phyloP scores from a whole-genome alignment of 1,140 invertebrate genomes.

The Lepidurus couesii region DNA sequence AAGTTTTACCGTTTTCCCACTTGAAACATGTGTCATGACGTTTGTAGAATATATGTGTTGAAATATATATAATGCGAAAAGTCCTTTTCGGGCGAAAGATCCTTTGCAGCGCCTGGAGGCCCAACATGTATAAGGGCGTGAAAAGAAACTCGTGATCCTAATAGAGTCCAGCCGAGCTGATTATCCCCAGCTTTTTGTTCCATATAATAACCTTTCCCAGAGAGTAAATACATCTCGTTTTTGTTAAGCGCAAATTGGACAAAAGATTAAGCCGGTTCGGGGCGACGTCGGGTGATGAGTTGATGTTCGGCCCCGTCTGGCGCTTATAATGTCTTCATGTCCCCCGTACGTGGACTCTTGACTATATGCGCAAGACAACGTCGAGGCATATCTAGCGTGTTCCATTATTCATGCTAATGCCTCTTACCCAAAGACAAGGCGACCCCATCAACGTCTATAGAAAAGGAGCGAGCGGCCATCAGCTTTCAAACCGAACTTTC shows the following conservation, averaged over 20 bases:
- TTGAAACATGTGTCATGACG: too few species aligned
- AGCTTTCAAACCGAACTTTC: neutral
- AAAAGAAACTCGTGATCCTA: neutral
- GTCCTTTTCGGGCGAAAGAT: too few species aligned
- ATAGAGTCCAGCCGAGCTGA: neutral
- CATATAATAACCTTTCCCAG: neutral
- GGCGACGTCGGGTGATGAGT: neutral
- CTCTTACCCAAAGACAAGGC: conserved; percentile 18
- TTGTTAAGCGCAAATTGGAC: neutral
- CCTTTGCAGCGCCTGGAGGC: too few species aligned
- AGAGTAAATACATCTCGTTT: neutral
- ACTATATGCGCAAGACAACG: neutral
- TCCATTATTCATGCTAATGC: conserved; percentile 22
- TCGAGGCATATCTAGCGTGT: conserved; percentile 7
- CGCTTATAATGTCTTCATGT: conserved; percentile 16
- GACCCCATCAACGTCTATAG: conserved; percentile 21
- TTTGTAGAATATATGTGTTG: too few species aligned
- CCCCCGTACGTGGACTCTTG: neutral
- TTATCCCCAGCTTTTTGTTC: conserved; percentile 1
- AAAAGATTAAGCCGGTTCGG: conserved; percentile 8
- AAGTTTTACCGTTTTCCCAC: too few species aligned
- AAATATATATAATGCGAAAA: too few species aligned
- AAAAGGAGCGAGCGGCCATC: neutral
- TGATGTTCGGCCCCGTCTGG: neutral
- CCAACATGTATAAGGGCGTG: too few species aligned